Conservation (phyloP, 2,888 invertebrate species). For the Hoplodrina blanda region DNA sequence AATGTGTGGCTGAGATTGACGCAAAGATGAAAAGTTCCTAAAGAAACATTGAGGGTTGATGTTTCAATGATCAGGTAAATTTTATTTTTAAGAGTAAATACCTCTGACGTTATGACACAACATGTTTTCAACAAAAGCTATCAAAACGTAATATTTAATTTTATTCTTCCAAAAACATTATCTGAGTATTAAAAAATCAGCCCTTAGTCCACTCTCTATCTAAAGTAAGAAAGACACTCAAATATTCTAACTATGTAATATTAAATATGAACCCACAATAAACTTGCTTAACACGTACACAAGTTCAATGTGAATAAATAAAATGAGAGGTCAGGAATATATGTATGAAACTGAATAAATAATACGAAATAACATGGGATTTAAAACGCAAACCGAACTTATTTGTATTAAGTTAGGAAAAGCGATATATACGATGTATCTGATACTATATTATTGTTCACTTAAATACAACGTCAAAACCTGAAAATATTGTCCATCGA, state of each 20-base stretch:
- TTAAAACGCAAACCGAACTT: constrained; percentile 48
- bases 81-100: neutral
- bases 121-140: neutral
- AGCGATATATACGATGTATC: constrained; percentile 38
- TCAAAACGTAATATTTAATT: neutral
- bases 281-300: constrained; percentile 56
- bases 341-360: constrained; percentile 57
- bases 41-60: constrained; percentile 7
- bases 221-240: constrained; percentile 15
- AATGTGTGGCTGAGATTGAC: constrained; percentile 12
- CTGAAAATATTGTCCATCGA: constrained; percentile 72
- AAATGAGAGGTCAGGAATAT: constrained; percentile 54
- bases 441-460: constrained; percentile 50
- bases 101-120: no score
- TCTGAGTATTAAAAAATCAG: neutral
- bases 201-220: neutral
- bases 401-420: constrained; percentile 48
- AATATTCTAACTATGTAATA: constrained; percentile 32
- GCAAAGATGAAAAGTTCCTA: constrained; percentile 3
- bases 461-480: constrained; percentile 64
- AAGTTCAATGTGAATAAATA: constrained; percentile 56
- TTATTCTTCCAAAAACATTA: neutral
- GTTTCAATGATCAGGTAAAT: no score
- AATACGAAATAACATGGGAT: constrained; percentile 53
- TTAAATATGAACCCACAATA: constrained; percentile 53